These are phyloP conservation scores for Adelges cooleyi DNA, from an alignment of 1,140 invertebrate species.

Conservation along the genomic window DNA sequence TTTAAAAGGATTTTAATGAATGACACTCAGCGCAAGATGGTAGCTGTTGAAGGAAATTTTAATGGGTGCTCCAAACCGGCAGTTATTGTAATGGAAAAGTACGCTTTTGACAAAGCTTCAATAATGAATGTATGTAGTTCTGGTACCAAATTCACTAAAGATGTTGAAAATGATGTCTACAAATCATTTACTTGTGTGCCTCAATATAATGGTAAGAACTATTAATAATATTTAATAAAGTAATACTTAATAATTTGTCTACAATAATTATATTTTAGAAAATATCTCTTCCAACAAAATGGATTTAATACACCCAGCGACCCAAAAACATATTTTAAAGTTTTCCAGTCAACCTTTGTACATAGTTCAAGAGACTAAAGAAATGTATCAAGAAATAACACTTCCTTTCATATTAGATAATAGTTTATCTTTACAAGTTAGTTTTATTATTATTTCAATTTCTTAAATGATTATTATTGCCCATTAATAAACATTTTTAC, in stretches of 20 bases:
- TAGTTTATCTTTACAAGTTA: conserved; percentile 64
- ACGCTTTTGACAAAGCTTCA: conserved; percentile 1
- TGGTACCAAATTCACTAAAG: not conserved
- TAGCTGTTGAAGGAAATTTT: conserved; percentile 15
- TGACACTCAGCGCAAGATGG: conserved; percentile 10
- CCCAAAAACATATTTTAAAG: conserved; percentile 80
- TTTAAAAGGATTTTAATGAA: conserved; percentile 17
- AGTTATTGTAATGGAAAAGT: conserved; percentile 12
- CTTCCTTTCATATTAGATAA: conserved; percentile 58
- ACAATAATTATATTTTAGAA: not conserved
- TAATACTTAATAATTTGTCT: not conserved
- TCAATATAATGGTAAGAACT: not conserved
- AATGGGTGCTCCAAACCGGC: not conserved
- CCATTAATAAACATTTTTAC: no score
- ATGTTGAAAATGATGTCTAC: conserved; percentile 11
- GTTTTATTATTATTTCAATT: conserved; percentile 9
- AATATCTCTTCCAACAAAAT: conserved; percentile 43
- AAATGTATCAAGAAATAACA: conserved; percentile 68
- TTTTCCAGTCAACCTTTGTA: conserved; percentile 60
- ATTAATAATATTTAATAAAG: not conserved
- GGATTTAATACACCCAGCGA: conserved; percentile 75
- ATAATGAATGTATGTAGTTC: not conserved
- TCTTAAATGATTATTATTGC: no score
- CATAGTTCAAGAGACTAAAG: conserved; percentile 72
- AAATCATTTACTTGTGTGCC: conserved; percentile 16